Percentiles rank a stretch among this genome's conserved stretches.
Conservation (phyloP, 1,140 invertebrate genomes). For the Ectropis grisescens region DNA sequence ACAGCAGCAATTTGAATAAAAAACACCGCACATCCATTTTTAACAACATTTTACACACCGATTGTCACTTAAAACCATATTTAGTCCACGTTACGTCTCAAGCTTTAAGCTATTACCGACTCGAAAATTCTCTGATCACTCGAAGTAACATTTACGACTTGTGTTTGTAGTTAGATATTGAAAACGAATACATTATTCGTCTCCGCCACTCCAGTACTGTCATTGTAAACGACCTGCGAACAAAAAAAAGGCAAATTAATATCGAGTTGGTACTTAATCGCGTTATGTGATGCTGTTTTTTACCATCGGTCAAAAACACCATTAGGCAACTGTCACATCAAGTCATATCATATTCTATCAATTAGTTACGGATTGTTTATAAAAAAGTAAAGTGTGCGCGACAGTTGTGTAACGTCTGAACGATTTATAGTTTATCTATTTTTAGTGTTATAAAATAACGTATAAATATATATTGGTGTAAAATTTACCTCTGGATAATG, state of each 20-base stretch:
- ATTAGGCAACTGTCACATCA: constrained; percentile 11
- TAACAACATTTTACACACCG: constrained; percentile 33
- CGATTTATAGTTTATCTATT: too few species aligned
- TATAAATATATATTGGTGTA: too few species aligned
- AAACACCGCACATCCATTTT: constrained; percentile 55
- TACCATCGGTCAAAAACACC: neutral
- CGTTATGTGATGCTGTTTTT: too few species aligned
- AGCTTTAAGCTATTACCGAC: constrained; percentile 3
- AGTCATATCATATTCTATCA: constrained; percentile 7
- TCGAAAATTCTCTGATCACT: neutral
- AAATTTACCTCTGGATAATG: too few species aligned
- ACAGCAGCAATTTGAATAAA: constrained; percentile 51
- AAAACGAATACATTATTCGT: constrained; percentile 28
- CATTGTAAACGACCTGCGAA: constrained; percentile 57
- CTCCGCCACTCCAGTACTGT: constrained; percentile 26
- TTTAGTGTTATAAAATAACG: too few species aligned
- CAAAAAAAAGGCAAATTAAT: constrained; percentile 17
- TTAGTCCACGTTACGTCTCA: constrained; percentile 8
- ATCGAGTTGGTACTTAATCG: too few species aligned
- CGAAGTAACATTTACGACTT: constrained; percentile 28
- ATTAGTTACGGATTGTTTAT: constrained; percentile 3
- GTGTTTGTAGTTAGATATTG: constrained; percentile 53
- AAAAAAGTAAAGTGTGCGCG: constrained; percentile 2
- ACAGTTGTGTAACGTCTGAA: too few species aligned
- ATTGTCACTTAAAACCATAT: constrained; percentile 39